phyloP scores from a whole-genome alignment of 2,797 vertebrate species.

The Thripadectes ignobilis region DNA sequence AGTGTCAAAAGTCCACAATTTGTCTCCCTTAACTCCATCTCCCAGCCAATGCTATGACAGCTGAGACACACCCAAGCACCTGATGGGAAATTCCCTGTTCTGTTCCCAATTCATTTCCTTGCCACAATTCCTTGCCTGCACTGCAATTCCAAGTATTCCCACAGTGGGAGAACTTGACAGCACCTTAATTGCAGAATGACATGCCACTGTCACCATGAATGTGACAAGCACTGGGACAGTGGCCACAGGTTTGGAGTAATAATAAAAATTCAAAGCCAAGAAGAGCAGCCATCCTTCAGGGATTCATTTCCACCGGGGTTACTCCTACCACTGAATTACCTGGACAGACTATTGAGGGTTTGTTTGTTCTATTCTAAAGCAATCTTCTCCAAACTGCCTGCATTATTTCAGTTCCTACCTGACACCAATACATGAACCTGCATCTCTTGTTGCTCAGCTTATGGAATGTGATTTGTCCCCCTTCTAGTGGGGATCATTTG shows the following conservation, averaged over 20 bases:
- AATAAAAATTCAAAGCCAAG: background rate
- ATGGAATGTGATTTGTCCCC: background rate
- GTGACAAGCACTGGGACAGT: background rate
- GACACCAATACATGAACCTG: background rate
- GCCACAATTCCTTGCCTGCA: accelerated
- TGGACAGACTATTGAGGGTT: background rate
- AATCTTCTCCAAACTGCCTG: background rate
- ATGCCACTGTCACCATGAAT: background rate
- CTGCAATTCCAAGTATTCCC: background rate
- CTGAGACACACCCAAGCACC: background rate
- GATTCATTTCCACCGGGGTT: background rate
- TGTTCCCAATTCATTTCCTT: background rate
- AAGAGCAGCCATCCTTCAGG: background rate
- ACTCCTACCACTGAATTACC: background rate
- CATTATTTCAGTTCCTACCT: background rate
- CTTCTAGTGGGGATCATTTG: background rate
- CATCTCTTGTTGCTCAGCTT: background rate
- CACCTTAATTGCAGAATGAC: background rate
- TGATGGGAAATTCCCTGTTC: accelerated
- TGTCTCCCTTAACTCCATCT: background rate
- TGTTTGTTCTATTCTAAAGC: background rate
- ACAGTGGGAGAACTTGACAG: background rate
- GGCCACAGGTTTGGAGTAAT: background rate
- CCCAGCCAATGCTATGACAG: background rate
- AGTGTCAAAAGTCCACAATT: background rate